Base-by-base conservation (phyloP, 2,113 vertebrate genomes). In the Pomatostomus ruficeps region DNA sequence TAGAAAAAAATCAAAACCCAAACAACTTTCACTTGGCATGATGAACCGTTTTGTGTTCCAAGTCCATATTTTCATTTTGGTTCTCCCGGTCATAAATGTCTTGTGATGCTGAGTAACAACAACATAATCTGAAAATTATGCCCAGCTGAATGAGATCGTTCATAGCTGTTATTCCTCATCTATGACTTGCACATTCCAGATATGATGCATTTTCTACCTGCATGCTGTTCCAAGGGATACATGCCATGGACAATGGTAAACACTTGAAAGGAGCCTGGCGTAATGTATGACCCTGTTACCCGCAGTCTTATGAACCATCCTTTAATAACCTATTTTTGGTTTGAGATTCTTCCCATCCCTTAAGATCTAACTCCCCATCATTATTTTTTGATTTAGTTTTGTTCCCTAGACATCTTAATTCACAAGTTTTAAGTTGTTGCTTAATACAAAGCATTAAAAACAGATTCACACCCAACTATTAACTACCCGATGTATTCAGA, bases 101-200 rank as follows among this genome's bases (percentile, higher is more conserved):
- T 94, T 96, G 90, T 97, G 95, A 96, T 80, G 88, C 57, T 96
- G 96, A 97, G 85, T 96, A 96, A 97, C 82, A 91, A 14, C 71
- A 95, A 72, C 88, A 88, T 91, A 90, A 95, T 93, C 85, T 75
- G 83, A 86, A 86, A 95, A 83, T 91, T 96, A 96, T 81, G 90
- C 65, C 45, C 55, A 57, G 75, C 81, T 74, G 92, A 95, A 92
- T 91, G 82, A 96, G 79, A 8, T 77, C 1, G 21, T 88, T 94
- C 68, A 71, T 55, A 75, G 92, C 40, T 84, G 68, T 68, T 91
- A 71, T 86, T 94, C 79, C 76, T 93, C 92, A 35, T 65, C 72
- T 40, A 12, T 85, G 92, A 86, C 48, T 95, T 95, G 78, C 36
- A 74, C 72, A 67, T 95, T 80, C 94, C 92, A 84, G 79, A 78